Conservation (phyloP, 2,888 invertebrate genomes). For the Mystacides longicornis region DNA sequence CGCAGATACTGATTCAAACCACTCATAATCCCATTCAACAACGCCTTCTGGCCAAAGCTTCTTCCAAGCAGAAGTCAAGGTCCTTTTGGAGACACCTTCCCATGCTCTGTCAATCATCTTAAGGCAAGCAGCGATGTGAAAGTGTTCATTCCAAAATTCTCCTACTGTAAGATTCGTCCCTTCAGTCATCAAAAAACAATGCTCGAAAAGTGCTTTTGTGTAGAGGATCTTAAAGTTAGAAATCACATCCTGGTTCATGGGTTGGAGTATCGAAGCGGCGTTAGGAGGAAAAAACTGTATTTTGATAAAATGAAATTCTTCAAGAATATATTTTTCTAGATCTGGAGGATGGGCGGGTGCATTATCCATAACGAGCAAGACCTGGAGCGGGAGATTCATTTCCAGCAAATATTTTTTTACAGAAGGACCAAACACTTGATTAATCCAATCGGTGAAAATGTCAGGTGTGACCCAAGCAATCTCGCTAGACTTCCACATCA, state of each 20-base stretch:
- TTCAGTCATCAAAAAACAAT: slow-evolving; percentile 26
- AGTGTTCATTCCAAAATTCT: slow-evolving; percentile 29
- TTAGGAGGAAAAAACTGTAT: no score
- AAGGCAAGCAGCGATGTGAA: slow-evolving; percentile 26
- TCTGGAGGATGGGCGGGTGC: no score
- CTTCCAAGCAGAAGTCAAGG: slow-evolving; percentile 20
- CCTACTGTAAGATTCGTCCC: slow-evolving; percentile 25
- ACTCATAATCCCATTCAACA: no score
- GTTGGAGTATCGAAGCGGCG: slow-evolving; percentile 28
- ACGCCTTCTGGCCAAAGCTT: slow-evolving; percentile 25
- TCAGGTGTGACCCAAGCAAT: no score
- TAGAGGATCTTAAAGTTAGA: slow-evolving; percentile 29
- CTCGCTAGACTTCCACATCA: slow-evolving; percentile 18
- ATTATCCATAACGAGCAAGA: no score
- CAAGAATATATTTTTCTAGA: no score
- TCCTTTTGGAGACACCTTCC: slow-evolving; percentile 21
- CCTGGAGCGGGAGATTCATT: no score
- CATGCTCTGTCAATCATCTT: slow-evolving; percentile 26
- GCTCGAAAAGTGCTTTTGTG: slow-evolving; percentile 27
- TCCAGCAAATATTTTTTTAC: no score
- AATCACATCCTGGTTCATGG: slow-evolving; percentile 29
- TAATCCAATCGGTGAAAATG: no score
- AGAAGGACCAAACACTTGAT: no score
- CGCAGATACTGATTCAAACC: slow-evolving; percentile 13
- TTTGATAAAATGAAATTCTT: no score